Evolutionary conservation across 2,113 vertebrate genomes (phyloP).

Genomic region (zebrafish (Danio rerio)): GRCz12tu NC_133177.1:50137001-50137500

Average conservation of each 20-base stretch:
- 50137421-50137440: neutral
- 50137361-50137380: constrained; percentile 7
- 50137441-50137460: neutral
- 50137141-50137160: constrained; percentile 72
- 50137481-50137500: neutral
- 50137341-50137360: constrained; percentile 27
- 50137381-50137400: neutral
- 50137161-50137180: constrained; percentile 64
- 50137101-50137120: constrained; percentile 69
- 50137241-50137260: constrained; percentile 47
- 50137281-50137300: constrained; percentile 46
- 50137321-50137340: constrained; percentile 15
- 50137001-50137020: constrained; percentile 42
- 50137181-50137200: constrained; percentile 77
- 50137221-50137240: constrained; percentile 71
- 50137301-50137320: constrained; percentile 38
- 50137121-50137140: constrained; percentile 65
- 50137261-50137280: constrained; percentile 42
- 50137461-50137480: neutral
- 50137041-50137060: constrained; percentile 52
- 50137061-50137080: constrained; percentile 18
- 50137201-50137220: constrained; percentile 65
- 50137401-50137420: neutral
- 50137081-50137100: constrained; percentile 45
- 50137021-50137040: constrained; percentile 8